Base-by-base conservation (phyloP, 1,140 invertebrate genomes). In the Neodiprion virginianus region DNA sequence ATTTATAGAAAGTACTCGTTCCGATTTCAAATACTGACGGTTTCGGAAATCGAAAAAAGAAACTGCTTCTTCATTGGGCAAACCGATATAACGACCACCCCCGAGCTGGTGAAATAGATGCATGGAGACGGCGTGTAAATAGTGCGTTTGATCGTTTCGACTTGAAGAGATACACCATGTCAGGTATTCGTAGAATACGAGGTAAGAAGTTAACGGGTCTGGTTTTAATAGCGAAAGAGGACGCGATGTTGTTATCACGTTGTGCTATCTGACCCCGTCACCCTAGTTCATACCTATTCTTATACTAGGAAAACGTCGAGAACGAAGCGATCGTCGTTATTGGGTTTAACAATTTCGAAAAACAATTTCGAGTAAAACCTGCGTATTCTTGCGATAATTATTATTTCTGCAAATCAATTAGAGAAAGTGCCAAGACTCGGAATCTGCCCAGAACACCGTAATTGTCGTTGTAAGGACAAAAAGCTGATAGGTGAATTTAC, bases 211-310 rank as follows among this genome's bases (percentile, higher is more conserved):
- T 61, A 61, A 61, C 53, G 3, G 53, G 5, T 17, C 1, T 9
- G 53, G 53, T 61, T 61, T 40, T 40, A 40, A 40, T 40, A 40
- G 28, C 28, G 28, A 40, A 40, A 5, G n/a, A 61, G 72, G 79
- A 81, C 80, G 78, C 80, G 79, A 80, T 77, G n/a, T 72, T 68
- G 69, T 68, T 50, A 49, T 40, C 67, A 50, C 67, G 79, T 80
- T 82, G 79, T 76, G 11, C 40, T 69, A 82, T 82, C 81, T 82
- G 81, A 82, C 81, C 81, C 74, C 77, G 81, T 82, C 81, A 82
- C 71, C 71, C 72, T 67, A 66, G 50, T 50, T 48, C 17, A 50
- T 21, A 12, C 12, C 11, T n/a, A 17, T 71, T 71, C 48, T 71
- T n/a, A 17, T 72, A 40, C 28, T 40, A 40, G 28, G 5, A 40